Percentiles rank a stretch among this genome's conserved stretches.
Conservation (phyloP, 2,113 vertebrate genomes). For the Rynchops niger region DNA sequence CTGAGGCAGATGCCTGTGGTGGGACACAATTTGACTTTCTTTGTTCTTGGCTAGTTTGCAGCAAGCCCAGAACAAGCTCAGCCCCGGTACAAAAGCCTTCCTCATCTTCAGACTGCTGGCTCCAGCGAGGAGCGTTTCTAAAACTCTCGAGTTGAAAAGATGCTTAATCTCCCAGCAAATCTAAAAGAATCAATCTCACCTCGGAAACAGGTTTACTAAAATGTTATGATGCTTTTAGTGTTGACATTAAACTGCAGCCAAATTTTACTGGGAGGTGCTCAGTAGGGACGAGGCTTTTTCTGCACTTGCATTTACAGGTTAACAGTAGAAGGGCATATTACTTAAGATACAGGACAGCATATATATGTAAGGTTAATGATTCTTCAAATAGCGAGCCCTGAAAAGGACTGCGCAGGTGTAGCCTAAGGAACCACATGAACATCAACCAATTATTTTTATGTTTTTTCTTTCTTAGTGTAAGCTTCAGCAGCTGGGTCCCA, state of each 20-base stretch:
- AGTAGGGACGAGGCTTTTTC: background rate
- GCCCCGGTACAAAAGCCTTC: accelerated
- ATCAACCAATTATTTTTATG: constrained; percentile 46
- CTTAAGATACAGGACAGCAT: background rate
- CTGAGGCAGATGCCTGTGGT: background rate
- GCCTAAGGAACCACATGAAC: constrained; percentile 41
- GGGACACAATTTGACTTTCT: background rate
- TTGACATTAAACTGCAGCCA: background rate
- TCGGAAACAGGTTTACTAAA: background rate
- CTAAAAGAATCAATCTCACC: background rate
- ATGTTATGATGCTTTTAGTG: background rate
- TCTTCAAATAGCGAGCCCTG: constrained; percentile 18
- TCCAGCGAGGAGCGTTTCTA: background rate
- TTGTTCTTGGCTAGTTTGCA: background rate
- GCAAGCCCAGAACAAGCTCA: background rate
- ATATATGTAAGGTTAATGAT: constrained; percentile 37
- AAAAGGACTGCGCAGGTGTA: constrained; percentile 30
- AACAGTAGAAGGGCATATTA: background rate
- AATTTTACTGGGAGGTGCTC: background rate
- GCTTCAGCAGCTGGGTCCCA: constrained; percentile 55
- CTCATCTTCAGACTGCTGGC: background rate
- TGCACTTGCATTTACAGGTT: constrained; percentile 36
- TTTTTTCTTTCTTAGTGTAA: constrained; percentile 27
- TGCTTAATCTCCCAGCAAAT: background rate
- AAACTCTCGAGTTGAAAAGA: background rate